Evolutionary conservation across 1,140 invertebrate genomes (phyloP).

Genomic region (Streblospio benedicti): DNA sequence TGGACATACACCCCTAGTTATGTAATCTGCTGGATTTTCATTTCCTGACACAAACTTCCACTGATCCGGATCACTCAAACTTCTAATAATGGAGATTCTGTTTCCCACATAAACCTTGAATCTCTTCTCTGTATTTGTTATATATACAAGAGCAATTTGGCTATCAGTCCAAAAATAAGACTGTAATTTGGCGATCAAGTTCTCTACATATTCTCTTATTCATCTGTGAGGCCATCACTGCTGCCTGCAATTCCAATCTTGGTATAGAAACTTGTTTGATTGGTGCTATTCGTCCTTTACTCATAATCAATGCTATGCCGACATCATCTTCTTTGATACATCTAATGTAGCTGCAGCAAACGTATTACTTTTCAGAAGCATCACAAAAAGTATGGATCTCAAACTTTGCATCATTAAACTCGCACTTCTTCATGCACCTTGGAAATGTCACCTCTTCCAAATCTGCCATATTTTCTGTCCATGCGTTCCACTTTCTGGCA

Average conservation of each 20-base stretch:
- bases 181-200: conserved; percentile 10
- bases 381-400: not conserved
- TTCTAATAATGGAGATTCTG: conserved; percentile 38
- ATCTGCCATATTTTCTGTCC: too few species aligned
- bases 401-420: not conserved
- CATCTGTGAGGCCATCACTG: not conserved
- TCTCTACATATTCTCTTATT: not conserved
- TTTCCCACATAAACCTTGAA: conserved; percentile 45
- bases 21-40: conserved; percentile 28
- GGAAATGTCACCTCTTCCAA: not conserved
- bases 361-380: conserved; percentile 2
- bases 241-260: not conserved
- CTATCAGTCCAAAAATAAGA: conserved; percentile 11
- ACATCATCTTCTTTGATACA: too few species aligned
- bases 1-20: conserved; percentile 11
- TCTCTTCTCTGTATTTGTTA: too few species aligned
- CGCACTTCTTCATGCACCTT: not conserved
- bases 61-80: conserved; percentile 12
- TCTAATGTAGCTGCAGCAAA: not conserved
- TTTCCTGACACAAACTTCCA: conserved; percentile 28
- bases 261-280: not conserved
- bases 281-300: not conserved
- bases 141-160: too few species aligned
- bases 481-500: too few species aligned
- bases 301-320: not conserved